A percentile compares a stretch with the other conserved stretches of the same genome.
Evolutionary conservation across 1,140 invertebrate genomes (phyloP).

Genomic region (Penaeus japonicus): DNA sequence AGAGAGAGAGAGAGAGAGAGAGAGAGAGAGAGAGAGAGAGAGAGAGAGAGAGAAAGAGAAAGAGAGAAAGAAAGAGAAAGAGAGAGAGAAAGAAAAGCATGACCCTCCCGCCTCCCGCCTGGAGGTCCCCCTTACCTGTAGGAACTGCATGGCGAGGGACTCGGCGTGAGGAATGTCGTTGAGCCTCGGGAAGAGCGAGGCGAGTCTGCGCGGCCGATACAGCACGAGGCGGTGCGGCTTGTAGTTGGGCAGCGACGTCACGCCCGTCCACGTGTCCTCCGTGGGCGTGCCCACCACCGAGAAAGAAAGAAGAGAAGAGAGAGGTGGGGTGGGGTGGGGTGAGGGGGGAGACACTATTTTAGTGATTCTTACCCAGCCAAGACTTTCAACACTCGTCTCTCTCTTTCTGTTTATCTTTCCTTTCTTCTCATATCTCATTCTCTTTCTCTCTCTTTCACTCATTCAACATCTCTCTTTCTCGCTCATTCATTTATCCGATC

Average conservation of each 20-base stretch:
- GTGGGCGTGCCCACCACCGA: slow-evolving; percentile 91
- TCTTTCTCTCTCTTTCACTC: too few relatives aligned
- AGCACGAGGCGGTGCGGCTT: slow-evolving; percentile 80
- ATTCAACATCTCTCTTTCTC: too few relatives aligned
- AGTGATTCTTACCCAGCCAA: too few relatives aligned
- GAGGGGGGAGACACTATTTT: too few relatives aligned
- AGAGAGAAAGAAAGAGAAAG: background rate
- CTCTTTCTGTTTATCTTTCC: too few relatives aligned
- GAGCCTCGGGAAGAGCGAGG: slow-evolving; percentile 85
- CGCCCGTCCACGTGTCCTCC: slow-evolving; percentile 89
- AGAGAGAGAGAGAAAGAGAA: background rate
- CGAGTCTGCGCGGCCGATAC: slow-evolving; percentile 80
- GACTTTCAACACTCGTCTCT: too few relatives aligned
- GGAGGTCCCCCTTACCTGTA: slow-evolving; percentile 69
- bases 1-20: too few relatives aligned
- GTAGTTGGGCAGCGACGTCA: slow-evolving; percentile 85
- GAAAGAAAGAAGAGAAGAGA: too few relatives aligned
- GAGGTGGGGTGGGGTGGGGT: too few relatives aligned
- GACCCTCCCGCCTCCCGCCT: background rate
- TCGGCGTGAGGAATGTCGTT: slow-evolving; percentile 88
- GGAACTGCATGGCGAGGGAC: slow-evolving; percentile 81
- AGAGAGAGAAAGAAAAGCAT: background rate
- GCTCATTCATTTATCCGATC: too few relatives aligned
- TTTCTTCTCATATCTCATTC: too few relatives aligned
- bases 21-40: too few relatives aligned